phyloP scores from a whole-genome alignment of 2,113 vertebrate species.

The Cyprinodon variegatus region DNA sequence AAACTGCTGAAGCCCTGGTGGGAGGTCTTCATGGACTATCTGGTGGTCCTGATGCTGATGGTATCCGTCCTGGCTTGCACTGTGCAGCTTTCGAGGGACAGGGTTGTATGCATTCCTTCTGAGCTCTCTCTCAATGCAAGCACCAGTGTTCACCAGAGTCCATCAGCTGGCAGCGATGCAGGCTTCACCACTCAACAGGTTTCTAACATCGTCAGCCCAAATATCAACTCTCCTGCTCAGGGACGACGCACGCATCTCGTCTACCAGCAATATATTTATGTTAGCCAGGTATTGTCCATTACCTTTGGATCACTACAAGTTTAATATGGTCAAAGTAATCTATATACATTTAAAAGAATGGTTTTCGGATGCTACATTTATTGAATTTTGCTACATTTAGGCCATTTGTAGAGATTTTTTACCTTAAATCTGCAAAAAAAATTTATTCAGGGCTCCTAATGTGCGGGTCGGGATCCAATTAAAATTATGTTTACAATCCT shows the following conservation, averaged over 20 bases:
- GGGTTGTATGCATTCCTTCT: slow-evolving; percentile 81
- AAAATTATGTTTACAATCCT: too few relatives aligned
- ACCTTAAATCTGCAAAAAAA: too few relatives aligned
- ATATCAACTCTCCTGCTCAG: slow-evolving; percentile 6
- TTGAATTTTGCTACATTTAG: background rate
- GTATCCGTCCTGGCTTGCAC: slow-evolving; percentile 83
- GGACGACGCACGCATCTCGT: slow-evolving; percentile 78
- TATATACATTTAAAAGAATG: background rate
- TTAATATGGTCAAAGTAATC: background rate
- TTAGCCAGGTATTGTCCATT: slow-evolving; percentile 72
- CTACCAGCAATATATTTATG: slow-evolving; percentile 83
- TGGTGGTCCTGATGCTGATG: slow-evolving; percentile 84
- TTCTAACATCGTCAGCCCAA: background rate
- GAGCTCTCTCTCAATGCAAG: slow-evolving; percentile 28
- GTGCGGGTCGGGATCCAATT: too few relatives aligned
- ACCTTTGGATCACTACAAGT: background rate
- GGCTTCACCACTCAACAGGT: background rate
- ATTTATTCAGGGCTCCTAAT: too few relatives aligned
- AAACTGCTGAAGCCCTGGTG: slow-evolving; percentile 86
- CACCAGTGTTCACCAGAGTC: background rate
- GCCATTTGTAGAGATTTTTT: too few relatives aligned
- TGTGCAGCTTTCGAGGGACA: slow-evolving; percentile 79
- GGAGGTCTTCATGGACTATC: slow-evolving; percentile 87
- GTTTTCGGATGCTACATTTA: background rate
- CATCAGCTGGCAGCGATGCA: background rate